Conservation (phyloP, 2,797 vertebrate species). For the Muraenolepis orangiensis region DNA sequence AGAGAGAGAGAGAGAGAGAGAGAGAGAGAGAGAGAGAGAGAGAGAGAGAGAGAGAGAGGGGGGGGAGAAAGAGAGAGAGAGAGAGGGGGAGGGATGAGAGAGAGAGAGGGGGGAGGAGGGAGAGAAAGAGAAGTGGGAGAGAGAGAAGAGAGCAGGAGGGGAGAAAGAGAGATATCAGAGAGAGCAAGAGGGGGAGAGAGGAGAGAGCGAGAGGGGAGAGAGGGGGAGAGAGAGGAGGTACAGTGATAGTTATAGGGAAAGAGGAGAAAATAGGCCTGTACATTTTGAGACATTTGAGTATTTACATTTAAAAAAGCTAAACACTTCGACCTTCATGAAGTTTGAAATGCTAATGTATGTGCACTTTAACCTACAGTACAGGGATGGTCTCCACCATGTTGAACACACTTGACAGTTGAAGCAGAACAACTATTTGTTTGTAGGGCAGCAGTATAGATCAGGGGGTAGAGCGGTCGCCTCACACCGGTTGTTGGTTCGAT, state of each 20-base stretch:
- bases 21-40: not conserved
- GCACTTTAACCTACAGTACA: not conserved
- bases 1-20: not conserved
- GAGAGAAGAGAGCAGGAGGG: too few species aligned
- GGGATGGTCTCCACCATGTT: not conserved
- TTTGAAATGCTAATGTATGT: not conserved
- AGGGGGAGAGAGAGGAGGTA: not conserved
- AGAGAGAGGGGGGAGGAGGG: conserved; percentile 23
- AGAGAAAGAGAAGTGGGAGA: conserved; percentile 24
- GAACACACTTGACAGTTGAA: not conserved
- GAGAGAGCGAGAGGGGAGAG: conserved; percentile 20
- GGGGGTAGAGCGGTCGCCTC: too few species aligned
- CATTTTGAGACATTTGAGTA: not conserved
- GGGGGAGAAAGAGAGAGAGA: too few species aligned
- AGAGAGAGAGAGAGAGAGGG: not conserved
- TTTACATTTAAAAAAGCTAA: not conserved
- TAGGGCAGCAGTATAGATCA: too few species aligned
- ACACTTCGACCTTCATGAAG: not conserved
- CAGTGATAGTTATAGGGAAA: not conserved
- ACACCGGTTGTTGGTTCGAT: too few species aligned
- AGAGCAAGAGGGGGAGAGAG: too few species aligned
- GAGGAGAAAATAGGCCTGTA: not conserved
- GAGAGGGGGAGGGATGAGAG: conserved; percentile 13
- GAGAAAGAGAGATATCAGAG: conserved; percentile 23
- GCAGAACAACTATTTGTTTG: not conserved